These are phyloP conservation scores for Eclectus roratus DNA, from an alignment of 2,113 vertebrate genomes.

Conservation along the genomic window DNA sequence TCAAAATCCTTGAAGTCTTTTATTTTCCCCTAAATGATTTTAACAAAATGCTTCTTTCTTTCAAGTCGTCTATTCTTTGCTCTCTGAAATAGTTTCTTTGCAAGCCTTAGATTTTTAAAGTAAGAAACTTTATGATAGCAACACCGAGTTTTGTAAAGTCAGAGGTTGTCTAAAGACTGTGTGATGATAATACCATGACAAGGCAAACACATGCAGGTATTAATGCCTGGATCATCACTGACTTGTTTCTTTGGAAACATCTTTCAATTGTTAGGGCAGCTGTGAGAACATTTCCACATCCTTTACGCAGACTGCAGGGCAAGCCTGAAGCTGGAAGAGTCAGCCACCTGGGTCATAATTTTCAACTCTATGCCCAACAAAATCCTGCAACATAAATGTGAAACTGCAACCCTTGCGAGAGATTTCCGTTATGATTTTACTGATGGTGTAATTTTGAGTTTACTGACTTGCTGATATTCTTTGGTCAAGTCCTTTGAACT, in stretches of 20 bases:
- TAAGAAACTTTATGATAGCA: neutral
- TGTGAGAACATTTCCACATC: neutral
- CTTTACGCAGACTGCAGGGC: neutral
- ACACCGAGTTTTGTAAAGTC: neutral
- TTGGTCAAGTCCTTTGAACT: neutral
- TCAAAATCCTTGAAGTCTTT: conserved; percentile 13
- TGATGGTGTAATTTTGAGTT: neutral
- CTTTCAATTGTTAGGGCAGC: neutral
- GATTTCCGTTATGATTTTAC: neutral
- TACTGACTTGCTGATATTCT: neutral
- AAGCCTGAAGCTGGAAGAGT: neutral
- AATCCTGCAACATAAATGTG: neutral
- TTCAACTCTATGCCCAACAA: neutral
- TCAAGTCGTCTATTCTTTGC: conserved; percentile 28
- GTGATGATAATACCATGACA: neutral
- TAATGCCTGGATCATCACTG: neutral
- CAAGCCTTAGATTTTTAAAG: neutral
- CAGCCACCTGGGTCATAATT: neutral
- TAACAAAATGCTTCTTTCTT: conserved; percentile 29
- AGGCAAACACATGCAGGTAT: neutral
- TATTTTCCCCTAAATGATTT: conserved; percentile 2
- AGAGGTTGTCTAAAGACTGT: neutral
- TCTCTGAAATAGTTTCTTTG: neutral
- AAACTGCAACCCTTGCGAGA: neutral
- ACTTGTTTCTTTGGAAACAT: neutral